These are phyloP conservation scores for Pituophis catenifer DNA, from an alignment of 2,113 vertebrate genomes.

Conservation along the genomic window DNA sequence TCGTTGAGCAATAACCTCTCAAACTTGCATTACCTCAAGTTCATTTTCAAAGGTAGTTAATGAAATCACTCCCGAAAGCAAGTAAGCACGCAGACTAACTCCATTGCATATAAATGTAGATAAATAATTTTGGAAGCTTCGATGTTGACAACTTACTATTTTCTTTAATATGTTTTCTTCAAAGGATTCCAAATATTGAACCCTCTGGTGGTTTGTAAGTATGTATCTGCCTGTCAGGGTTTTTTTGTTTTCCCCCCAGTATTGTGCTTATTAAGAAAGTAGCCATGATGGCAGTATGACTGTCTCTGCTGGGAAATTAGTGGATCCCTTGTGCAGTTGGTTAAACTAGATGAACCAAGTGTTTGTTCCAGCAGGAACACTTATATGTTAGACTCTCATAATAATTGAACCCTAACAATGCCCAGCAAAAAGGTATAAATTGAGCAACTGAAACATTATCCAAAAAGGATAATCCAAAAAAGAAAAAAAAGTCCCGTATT, in stretches of 20 bases:
- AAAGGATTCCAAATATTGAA: neutral
- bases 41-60: constrained; percentile 29
- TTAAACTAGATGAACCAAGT: neutral
- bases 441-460: neutral
- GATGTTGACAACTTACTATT: neutral
- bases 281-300: neutral
- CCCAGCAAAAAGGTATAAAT: neutral
- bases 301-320: neutral
- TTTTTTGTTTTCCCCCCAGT: too few relatives aligned
- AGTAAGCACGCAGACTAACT: neutral
- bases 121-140: neutral
- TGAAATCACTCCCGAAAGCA: constrained; percentile 9
- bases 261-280: neutral
- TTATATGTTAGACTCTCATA: neutral
- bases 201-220: neutral
- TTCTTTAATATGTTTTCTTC: neutral
- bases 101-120: constrained; percentile 1
- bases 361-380: neutral
- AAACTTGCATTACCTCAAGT: neutral
- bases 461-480: neutral
- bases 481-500: neutral
- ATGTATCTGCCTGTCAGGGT: neutral
- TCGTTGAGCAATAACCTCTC: constrained; percentile 31
- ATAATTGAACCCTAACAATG: neutral
- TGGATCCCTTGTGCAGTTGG: neutral